phyloP scores from a whole-genome alignment of 2,113 vertebrate genomes.

The Osmerus eperlanus region DNA sequence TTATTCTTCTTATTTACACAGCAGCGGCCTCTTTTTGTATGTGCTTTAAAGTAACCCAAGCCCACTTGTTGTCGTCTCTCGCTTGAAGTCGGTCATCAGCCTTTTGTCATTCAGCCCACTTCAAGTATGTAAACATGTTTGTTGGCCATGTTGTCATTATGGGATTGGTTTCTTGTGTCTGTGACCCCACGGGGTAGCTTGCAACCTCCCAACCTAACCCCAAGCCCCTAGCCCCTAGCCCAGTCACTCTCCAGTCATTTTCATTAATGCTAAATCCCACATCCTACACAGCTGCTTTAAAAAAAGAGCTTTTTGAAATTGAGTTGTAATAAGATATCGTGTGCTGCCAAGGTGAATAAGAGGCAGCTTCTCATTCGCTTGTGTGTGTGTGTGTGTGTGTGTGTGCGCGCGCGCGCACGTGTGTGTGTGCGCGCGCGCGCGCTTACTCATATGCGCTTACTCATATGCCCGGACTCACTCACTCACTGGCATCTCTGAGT shows the following conservation, averaged over 20 bases:
- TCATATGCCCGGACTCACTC: background rate
- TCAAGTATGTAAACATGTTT: constrained; percentile 7
- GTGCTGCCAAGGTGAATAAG: constrained; percentile 43
- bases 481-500: constrained; percentile 3
- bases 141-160: background rate
- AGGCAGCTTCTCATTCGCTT: constrained; percentile 22
- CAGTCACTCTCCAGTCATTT: constrained; percentile 32
- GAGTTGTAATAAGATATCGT: constrained; percentile 48
- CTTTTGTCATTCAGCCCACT: background rate
- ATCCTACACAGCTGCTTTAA: constrained; percentile 45
- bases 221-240: background rate
- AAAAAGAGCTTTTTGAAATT: constrained; percentile 47
- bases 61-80: background rate
- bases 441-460: too few species aligned
- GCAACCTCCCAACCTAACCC: background rate
- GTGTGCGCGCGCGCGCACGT: too few species aligned
- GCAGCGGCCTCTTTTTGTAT: background rate
- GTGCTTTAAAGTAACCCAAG: background rate
- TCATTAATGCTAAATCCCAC: constrained; percentile 54
- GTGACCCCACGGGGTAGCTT: constrained; percentile 18
- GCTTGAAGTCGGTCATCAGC: background rate
- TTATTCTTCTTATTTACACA: background rate
- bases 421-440: too few species aligned
- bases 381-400: too few species aligned
- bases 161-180: constrained; percentile 17